These are phyloP conservation scores for Herminia tarsipennalis DNA, from an alignment of 2,888 invertebrate genomes.

Conservation along the genomic window DNA sequence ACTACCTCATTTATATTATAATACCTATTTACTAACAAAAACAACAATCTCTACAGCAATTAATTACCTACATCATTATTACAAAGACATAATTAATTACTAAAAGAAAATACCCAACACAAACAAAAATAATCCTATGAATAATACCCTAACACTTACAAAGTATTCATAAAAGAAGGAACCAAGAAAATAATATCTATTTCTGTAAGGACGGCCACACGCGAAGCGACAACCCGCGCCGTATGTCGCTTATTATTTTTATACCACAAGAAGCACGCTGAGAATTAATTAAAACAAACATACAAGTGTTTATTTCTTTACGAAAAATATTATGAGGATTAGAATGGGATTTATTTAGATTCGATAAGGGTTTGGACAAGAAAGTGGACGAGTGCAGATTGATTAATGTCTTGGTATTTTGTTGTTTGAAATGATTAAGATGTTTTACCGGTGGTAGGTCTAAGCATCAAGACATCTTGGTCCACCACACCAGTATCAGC, in stretches of 20 bases:
- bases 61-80: too few species aligned
- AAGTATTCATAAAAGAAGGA: slow-evolving; percentile 13
- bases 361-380: background rate
- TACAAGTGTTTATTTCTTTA: slow-evolving; percentile 21
- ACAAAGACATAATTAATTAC: too few species aligned
- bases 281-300: slow-evolving; percentile 43
- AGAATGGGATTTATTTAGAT: slow-evolving; percentile 3
- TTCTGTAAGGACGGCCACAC: slow-evolving; percentile 38
- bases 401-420: background rate
- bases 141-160: too few species aligned
- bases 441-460: too few species aligned
- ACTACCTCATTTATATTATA: too few species aligned
- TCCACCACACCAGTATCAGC: too few species aligned
- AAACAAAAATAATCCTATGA: too few species aligned
- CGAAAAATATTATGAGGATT: slow-evolving; percentile 24
- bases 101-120: too few species aligned
- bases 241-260: slow-evolving; percentile 39
- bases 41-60: too few species aligned
- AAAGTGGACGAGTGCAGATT: background rate
- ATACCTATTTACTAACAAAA: too few species aligned
- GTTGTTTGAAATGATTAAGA: too few species aligned
- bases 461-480: too few species aligned
- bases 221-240: slow-evolving; percentile 26
- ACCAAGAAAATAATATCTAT: slow-evolving; percentile 30
- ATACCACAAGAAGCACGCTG: slow-evolving; percentile 25